Percentiles rank a stretch among this genome's conserved stretches.
phyloP scores from a whole-genome alignment of 2,797 vertebrate species.

The Jordanella pulchra region DNA sequence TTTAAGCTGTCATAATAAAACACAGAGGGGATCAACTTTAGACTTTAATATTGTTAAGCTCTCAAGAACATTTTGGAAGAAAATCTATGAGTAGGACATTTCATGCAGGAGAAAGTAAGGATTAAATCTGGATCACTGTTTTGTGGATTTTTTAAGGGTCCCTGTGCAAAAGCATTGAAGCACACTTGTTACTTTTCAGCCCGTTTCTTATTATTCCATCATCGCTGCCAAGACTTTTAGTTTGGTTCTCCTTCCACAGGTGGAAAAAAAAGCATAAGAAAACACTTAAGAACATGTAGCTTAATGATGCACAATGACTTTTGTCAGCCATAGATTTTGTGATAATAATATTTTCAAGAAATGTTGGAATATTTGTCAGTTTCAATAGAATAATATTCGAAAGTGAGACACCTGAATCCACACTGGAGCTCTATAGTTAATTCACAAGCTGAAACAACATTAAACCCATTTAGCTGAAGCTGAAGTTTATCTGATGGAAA shows the following conservation, averaged over 20 bases:
- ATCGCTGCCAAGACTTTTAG: not conserved
- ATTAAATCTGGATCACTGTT: not conserved
- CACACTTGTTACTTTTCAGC: not conserved
- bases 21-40: conserved; percentile 60
- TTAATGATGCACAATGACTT: not conserved
- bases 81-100: conserved; percentile 28
- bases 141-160: not conserved
- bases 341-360: not conserved
- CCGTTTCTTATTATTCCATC: not conserved
- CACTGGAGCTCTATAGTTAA: too few relatives aligned
- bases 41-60: conserved; percentile 57
- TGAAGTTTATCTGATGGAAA: not conserved
- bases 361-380: not conserved
- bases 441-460: too few relatives aligned
- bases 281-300: not conserved
- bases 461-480: not conserved
- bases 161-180: not conserved
- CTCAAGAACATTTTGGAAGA: conserved; percentile 33
- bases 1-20: conserved; percentile 71
- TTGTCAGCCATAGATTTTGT: too few relatives aligned
- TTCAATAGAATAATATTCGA: not conserved
- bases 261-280: not conserved
- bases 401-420: not conserved
- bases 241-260: not conserved
- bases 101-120: not conserved